These are phyloP conservation scores for Pollenia labialis DNA, from an alignment of 2,888 invertebrate species.

Conservation along the genomic window DNA sequence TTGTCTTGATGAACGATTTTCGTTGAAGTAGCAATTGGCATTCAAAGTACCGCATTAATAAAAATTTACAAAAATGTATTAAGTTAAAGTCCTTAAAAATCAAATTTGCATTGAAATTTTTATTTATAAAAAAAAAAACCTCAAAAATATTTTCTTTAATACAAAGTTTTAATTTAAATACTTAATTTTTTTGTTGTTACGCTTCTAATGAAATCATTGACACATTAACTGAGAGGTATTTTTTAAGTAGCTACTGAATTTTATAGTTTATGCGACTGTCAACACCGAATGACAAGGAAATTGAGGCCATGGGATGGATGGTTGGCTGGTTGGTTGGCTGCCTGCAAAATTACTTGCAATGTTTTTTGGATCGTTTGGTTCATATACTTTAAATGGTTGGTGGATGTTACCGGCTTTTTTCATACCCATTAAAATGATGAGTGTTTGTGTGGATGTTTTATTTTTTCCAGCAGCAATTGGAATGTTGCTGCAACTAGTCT, in stretches of 20 bases:
- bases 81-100: no score
- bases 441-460: constrained; percentile 6
- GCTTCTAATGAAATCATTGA: constrained; percentile 69
- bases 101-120: no score
- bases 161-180: constrained; percentile 46
- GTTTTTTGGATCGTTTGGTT: constrained; percentile 41
- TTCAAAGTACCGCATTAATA: no score
- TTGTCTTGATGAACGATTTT: no score
- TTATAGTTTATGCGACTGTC: constrained; percentile 68
- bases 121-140: not conserved
- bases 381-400: constrained; percentile 57
- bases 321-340: constrained; percentile 32
- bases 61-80: no score
- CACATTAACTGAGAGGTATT: constrained; percentile 61
- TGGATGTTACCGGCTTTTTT: constrained; percentile 65
- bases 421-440: constrained; percentile 3
- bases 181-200: constrained; percentile 35
- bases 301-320: constrained; percentile 70
- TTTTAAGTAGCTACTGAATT: constrained; percentile 64
- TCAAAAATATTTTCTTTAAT: constrained; percentile 37
- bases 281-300: constrained; percentile 73
- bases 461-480: constrained; percentile 35
- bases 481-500: constrained; percentile 70
- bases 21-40: no score
- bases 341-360: constrained; percentile 39